Evolutionary conservation across 2,888 invertebrate genomes (phyloP), one percentile per base, ranked within the genome.

Genomic region (Chalcis sispes): DNA sequence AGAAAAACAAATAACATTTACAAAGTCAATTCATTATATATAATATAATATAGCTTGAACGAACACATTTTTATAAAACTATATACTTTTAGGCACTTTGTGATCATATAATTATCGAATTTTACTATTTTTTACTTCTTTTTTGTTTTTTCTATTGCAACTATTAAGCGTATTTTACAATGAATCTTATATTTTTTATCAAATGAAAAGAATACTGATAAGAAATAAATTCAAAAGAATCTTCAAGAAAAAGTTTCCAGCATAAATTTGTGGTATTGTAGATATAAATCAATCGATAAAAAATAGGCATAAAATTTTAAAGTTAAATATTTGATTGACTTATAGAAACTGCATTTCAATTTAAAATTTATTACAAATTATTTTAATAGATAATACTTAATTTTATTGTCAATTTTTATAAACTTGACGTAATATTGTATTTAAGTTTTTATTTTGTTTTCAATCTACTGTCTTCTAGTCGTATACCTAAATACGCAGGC

Each of bases 391-490:
- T n/a, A n/a, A n/a, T n/a, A n/a, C n/a, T n/a, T n/a, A n/a, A n/a
- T n/a, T n/a, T n/a, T n/a, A n/a, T n/a, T n/a, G n/a, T n/a, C n/a
- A n/a, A n/a, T n/a, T n/a, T n/a, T n/a, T n/a, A n/a, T n/a, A n/a
- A n/a, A n/a, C n/a, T n/a, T n/a, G n/a, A n/a, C n/a, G n/a, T n/a
- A n/a, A n/a, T n/a, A n/a, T n/a, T n/a, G n/a, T n/a, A n/a, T n/a
- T n/a, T n/a, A n/a, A n/a, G n/a, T n/a, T n/a, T n/a, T n/a, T n/a
- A n/a, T n/a, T n/a, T n/a, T n/a, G n/a, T n/a, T n/a, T n/a, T n/a
- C n/a, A n/a, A n/a, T n/a, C n/a, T n/a, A n/a, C n/a, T n/a, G 62
- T 67, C 67, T 46, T 77, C 76, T 77, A 77, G 76, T 77, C 76
- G 56, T 77, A 64, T 67, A 72, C 48, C 56, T 69, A 20, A 69